Evolutionary conservation across 2,797 vertebrate species (phyloP).

Genomic region (Semaprochilodus insignis): DNA sequence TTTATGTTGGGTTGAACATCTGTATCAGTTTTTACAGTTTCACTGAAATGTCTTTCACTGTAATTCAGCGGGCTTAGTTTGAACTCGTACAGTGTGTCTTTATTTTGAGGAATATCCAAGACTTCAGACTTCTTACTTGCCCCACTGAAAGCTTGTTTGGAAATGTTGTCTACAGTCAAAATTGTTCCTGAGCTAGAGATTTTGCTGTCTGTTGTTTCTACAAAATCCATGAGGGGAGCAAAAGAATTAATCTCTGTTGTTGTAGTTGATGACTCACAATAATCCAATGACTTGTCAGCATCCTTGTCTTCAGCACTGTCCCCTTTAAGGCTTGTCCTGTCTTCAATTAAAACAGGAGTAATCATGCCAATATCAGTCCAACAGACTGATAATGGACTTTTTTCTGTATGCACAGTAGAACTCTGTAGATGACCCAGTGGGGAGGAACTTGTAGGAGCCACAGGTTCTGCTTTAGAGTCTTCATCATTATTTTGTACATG

Average conservation of each 20-base stretch:
- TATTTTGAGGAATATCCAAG: conserved; percentile 61
- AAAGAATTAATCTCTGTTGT: conserved; percentile 65
- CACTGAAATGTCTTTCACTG: conserved; percentile 71
- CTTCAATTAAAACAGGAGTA: conserved; percentile 59
- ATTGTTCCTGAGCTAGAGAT: conserved; percentile 64
- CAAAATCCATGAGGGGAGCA: conserved; percentile 66
- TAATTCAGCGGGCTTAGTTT: conserved; percentile 80
- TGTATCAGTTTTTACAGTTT: conserved; percentile 68
- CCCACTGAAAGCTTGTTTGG: conserved; percentile 52
- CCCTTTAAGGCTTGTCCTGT: conserved; percentile 54
- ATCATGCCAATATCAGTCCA: conserved; percentile 50
- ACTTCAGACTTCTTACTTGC: conserved; percentile 60
- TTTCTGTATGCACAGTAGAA: conserved; percentile 53
- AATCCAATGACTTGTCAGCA: conserved; percentile 55
- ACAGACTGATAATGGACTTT: conserved; percentile 56
- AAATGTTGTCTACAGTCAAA: conserved; percentile 42
- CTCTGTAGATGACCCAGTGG: conserved; percentile 62
- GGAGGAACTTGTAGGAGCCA: conserved; percentile 60
- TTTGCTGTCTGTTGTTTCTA: conserved; percentile 64
- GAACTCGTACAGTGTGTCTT: conserved; percentile 69
- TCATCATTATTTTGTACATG: conserved; percentile 62
- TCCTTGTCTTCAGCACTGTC: conserved; percentile 57
- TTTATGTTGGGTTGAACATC: conserved; percentile 65
- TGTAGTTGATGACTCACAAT: conserved; percentile 52
- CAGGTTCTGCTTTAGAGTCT: conserved; percentile 54